These are phyloP conservation scores for Calameuta idolon DNA, from an alignment of 2,888 invertebrate species.

Conservation along the genomic window DNA sequence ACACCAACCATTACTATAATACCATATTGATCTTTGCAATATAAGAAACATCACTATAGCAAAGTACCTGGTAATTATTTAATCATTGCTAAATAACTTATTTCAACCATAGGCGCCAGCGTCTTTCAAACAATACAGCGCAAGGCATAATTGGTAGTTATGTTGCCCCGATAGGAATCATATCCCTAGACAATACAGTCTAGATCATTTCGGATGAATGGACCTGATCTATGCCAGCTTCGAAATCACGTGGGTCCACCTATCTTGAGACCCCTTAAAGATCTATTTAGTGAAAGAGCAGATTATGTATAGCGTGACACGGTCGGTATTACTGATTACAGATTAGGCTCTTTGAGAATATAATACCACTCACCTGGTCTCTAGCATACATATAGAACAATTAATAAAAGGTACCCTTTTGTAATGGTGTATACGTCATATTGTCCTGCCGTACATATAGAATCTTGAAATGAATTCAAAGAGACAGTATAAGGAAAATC, in stretches of 20 bases:
- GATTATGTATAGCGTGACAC: conserved; percentile 46
- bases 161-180: background rate
- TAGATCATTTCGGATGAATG: background rate
- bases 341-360: conserved; percentile 46
- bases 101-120: background rate
- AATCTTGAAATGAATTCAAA: background rate
- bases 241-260: background rate
- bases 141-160: background rate
- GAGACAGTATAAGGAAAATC: background rate
- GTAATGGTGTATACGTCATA: background rate
- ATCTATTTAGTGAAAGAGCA: conserved; percentile 18
- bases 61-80: background rate
- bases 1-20: background rate
- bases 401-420: conserved; percentile 29
- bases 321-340: conserved; percentile 49
- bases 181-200: background rate
- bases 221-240: background rate
- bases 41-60: too few species aligned
- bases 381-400: conserved; percentile 30
- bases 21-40: too few species aligned
- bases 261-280: background rate
- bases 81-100: background rate
- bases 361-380: conserved; percentile 49
- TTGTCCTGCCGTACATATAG: background rate
- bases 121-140: background rate